Evolutionary conservation across 2,113 vertebrate species (phyloP).

Genomic region (Rynchops niger): DNA sequence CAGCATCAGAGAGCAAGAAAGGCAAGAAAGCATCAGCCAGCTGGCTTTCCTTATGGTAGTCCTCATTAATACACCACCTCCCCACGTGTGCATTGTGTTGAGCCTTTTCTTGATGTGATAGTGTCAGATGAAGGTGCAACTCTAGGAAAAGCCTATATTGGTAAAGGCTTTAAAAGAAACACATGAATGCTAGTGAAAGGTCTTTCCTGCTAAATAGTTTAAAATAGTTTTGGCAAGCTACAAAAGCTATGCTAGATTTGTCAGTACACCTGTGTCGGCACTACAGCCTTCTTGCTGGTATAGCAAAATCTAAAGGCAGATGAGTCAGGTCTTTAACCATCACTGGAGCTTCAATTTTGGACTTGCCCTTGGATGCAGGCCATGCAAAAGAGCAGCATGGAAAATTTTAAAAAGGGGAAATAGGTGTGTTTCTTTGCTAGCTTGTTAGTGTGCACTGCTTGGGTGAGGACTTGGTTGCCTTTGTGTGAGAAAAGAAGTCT

Average conservation of each 20-base stretch:
- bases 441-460: neutral
- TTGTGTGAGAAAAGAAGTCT: neutral
- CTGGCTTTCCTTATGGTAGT: neutral
- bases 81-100: fast-evolving
- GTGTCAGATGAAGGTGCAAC: neutral
- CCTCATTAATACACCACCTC: neutral
- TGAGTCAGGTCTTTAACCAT: neutral
- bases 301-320: neutral
- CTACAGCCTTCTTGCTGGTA: neutral
- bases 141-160: neutral
- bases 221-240: neutral
- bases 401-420: neutral
- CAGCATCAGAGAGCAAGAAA: neutral
- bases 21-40: neutral
- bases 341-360: neutral
- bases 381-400: neutral
- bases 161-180: neutral
- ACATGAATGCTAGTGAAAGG: neutral
- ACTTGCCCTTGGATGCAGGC: neutral
- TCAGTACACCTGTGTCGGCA: neutral
- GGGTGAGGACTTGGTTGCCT: neutral
- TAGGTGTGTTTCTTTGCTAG: neutral
- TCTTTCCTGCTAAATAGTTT: neutral
- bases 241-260: neutral
- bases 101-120: neutral